Percentiles rank a stretch among this genome's conserved stretches.
These are phyloP conservation scores for Diplazon laetatorius DNA, from an alignment of 2,888 invertebrate genomes.

Conservation along the genomic window DNA sequence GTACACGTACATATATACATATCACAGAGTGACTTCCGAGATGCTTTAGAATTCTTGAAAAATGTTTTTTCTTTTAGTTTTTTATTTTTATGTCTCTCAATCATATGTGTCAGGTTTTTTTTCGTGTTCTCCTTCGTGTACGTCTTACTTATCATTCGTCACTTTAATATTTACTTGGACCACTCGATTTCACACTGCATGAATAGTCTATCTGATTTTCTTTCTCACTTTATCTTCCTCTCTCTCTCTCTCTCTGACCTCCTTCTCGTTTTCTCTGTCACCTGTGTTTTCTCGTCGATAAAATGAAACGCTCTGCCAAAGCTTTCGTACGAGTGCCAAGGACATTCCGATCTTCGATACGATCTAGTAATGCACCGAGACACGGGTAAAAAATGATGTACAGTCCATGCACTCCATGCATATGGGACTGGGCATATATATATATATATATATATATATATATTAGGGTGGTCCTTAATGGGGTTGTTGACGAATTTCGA, in stretches of 20 bases:
- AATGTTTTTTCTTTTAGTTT: conserved; percentile 23
- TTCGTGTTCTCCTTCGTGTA: background rate
- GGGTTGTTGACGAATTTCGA: no score
- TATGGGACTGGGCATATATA: no score
- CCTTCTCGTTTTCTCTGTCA: conserved; percentile 13
- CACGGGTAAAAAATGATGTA: no score
- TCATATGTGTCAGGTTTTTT: background rate
- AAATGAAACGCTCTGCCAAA: conserved; percentile 3
- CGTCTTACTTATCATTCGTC: background rate
- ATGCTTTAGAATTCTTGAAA: conserved; percentile 5
- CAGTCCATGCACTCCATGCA: no score
- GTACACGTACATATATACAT: background rate
- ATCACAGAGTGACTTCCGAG: conserved; percentile 8
- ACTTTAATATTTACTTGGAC: background rate
- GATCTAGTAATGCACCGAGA: background rate
- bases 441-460: no score
- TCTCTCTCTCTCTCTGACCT: conserved; percentile 14
- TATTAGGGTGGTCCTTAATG: no score
- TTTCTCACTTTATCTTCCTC: background rate
- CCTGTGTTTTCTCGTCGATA: conserved; percentile 42
- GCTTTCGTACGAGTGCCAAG: conserved; percentile 34
- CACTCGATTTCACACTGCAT: conserved; percentile 36
- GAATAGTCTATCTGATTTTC: no score
- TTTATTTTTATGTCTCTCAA: background rate
- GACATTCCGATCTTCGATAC: background rate